phyloP scores from a whole-genome alignment of 64 coral and sea anemone species.

The Catalaphyllia jardinei region DNA sequence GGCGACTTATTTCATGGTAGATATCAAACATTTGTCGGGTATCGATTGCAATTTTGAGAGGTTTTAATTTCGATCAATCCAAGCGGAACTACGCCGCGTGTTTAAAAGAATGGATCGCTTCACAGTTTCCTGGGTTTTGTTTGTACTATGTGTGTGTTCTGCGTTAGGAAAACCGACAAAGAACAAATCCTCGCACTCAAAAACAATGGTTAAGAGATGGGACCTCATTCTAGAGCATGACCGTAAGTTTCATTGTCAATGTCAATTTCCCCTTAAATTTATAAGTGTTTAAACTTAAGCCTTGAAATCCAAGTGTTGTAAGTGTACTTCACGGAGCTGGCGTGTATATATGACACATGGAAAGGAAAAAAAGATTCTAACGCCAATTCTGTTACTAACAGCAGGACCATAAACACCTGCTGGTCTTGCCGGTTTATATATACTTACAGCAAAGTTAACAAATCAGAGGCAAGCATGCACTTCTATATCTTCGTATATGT shows the following conservation, averaged over 20 bases:
- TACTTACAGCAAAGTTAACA: neutral
- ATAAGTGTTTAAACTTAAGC: neutral
- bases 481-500: too few species aligned
- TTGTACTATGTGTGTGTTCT: neutral
- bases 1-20: conserved; percentile 11
- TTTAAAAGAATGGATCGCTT: conserved; percentile 19
- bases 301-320: neutral
- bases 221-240: conserved; percentile 73
- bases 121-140: conserved; percentile 55
- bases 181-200: conserved; percentile 35
- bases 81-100: neutral
- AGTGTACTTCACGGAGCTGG: neutral
- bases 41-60: neutral
- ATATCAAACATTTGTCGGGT: neutral
- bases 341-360: neutral
- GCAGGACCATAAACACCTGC: neutral
- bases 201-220: conserved; percentile 76
- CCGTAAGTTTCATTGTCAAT: conserved; percentile 58
- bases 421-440: neutral
- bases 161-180: conserved; percentile 38
- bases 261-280: too few species aligned
- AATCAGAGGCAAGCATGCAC: neutral
- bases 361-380: neutral
- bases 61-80: neutral
- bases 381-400: neutral